Evolutionary conservation across 2,113 vertebrate genomes (phyloP).

Genomic region (Alectura lathami): DNA sequence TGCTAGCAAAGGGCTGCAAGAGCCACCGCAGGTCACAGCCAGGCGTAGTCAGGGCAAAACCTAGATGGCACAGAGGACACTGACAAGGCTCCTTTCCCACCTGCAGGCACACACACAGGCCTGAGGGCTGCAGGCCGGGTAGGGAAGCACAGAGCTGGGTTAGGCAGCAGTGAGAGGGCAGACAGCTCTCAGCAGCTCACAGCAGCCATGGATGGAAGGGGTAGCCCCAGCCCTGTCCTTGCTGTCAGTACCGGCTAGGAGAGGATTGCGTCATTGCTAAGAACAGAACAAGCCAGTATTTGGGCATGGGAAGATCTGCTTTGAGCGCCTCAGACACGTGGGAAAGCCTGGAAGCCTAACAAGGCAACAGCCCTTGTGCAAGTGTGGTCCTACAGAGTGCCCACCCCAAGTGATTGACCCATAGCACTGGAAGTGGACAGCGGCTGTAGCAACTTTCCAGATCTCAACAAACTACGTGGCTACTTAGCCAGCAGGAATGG

Average conservation of each 20-base stretch:
- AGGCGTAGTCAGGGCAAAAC: not conserved
- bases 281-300: not conserved
- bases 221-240: fast-evolving
- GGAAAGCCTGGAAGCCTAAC: not conserved
- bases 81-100: not conserved
- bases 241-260: not conserved
- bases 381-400: not conserved
- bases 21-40: not conserved
- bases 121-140: not conserved
- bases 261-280: not conserved
- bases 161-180: not conserved
- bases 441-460: not conserved
- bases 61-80: not conserved
- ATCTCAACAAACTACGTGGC: not conserved
- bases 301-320: not conserved
- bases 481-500: fast-evolving
- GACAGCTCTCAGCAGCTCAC: not conserved
- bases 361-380: not conserved
- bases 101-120: fast-evolving
- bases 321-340: not conserved
- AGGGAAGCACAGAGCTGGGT: not conserved
- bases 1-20: not conserved
- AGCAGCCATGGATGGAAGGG: not conserved
- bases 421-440: not conserved
- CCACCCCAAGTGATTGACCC: not conserved